These are phyloP conservation scores for Eupithecia subfuscata DNA, from an alignment of 2,888 invertebrate genomes.

Conservation along the genomic window DNA sequence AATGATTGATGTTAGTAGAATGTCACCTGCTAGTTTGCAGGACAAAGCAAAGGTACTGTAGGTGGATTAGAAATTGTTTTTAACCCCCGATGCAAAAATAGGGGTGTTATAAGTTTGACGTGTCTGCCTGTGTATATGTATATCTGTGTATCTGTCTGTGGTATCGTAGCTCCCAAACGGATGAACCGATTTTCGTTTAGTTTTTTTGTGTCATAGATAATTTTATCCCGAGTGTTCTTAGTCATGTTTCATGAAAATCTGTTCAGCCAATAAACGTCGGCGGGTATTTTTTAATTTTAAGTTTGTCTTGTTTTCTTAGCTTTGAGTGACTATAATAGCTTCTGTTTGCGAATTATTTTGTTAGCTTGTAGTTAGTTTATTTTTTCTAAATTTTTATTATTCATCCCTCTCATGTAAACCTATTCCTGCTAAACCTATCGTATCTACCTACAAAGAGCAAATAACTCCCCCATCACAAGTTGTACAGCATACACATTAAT, in stretches of 20 bases:
- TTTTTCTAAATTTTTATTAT: background rate
- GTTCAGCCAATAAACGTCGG: no score
- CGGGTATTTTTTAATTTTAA: no score
- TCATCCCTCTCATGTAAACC: background rate
- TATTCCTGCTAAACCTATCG: background rate
- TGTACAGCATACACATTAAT: background rate
- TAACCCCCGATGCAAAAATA: no score
- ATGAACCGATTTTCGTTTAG: no score
- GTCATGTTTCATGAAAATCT: no score
- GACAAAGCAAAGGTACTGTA: background rate
- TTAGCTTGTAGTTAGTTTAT: background rate
- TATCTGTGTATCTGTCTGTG: no score
- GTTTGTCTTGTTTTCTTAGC: no score
- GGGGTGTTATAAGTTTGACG: no score
- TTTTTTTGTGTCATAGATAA: no score
- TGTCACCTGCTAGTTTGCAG: background rate
- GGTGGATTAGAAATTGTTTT: background rate
- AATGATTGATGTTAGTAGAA: conserved; percentile 9
- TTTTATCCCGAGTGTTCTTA: no score
- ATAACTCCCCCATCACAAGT: background rate
- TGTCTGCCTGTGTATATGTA: no score
- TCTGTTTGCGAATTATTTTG: background rate
- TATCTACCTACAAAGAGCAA: background rate
- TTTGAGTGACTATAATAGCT: background rate
- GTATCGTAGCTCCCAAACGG: no score